Evolutionary conservation across 2,888 invertebrate species (phyloP).

Genomic region (Balanococcus diminutus): DNA sequence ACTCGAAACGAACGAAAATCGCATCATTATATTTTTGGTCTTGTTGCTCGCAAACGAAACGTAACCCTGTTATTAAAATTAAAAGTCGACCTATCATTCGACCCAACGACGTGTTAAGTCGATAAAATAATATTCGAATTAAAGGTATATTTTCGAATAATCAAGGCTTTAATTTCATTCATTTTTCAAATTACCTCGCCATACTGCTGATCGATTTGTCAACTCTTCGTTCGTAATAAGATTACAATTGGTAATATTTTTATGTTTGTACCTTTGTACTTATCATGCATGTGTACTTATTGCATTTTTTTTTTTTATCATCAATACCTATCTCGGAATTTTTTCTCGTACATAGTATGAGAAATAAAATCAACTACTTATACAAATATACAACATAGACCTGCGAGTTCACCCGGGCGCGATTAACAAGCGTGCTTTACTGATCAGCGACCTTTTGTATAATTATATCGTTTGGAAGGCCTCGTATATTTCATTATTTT

Average conservation of each 20-base stretch:
- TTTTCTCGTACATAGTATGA: too few species aligned
- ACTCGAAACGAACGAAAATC: too few species aligned
- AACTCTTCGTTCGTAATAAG: too few species aligned
- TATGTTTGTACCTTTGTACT: too few species aligned
- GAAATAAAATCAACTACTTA: not conserved
- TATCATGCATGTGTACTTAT: too few species aligned
- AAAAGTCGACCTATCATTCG: not conserved
- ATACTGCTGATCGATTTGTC: too few species aligned
- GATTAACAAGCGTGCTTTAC: not conserved
- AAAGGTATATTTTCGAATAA: not conserved
- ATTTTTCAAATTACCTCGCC: too few species aligned
- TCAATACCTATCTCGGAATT: too few species aligned
- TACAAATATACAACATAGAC: too few species aligned
- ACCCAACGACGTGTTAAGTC: not conserved
- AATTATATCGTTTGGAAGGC: conserved; percentile 12
- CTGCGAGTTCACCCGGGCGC: not conserved
- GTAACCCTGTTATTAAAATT: not conserved
- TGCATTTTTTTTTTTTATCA: too few species aligned
- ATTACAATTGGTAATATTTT: too few species aligned
- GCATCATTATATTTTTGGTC: not conserved
- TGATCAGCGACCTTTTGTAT: conserved; percentile 20
- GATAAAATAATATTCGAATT: not conserved
- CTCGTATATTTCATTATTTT: not conserved
- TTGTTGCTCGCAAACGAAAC: not conserved
- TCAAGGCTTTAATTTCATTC: not conserved